Base-by-base conservation (phyloP, 2,113 vertebrate genomes). In the Clarias batrachus region DNA sequence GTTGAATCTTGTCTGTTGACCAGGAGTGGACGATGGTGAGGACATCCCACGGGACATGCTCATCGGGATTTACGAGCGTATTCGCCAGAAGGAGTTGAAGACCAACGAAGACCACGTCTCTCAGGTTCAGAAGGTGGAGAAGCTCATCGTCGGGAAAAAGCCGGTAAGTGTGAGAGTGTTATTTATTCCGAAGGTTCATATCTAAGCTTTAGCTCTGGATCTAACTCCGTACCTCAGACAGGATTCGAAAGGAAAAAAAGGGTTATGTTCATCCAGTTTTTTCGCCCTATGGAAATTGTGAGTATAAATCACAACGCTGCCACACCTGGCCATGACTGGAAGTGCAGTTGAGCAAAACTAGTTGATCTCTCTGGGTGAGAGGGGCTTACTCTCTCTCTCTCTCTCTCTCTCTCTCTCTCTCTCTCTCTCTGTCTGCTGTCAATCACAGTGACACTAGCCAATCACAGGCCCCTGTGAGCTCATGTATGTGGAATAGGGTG, bases 81-180 rank as follows among this genome's bases (percentile, higher is more conserved):
- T 99, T 92, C 97, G 96, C n/a, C 97, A 98, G 90, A 95, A 97
- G 37, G 98, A 99, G 90, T 96, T 99, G 71, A 99, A 98, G 90
- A 99, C 98, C 23, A 99, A 97, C 0, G 98, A 99, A 89, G 98
- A 99, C 93, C 98, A 99, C 0, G 97, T 99, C 63, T 98, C 98
- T 1, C 98, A 99, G 89, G 98, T 99, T 89, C 97, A 99, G 94
- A 99, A 99, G 93, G 98, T 99, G 82, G 98, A 99, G 92, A 98
- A 99, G 88, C 97, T 99, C 91, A 99, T 99, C 3, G 97, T 99
- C 78, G 97, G 98, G 52, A 99, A 99, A 94, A 99, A 99, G 92
- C 97, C 97, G 17, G 98, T 99, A 93, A 90, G 98, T 95, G 48
- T 10, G 41, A 48, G 2, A 37, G 21, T 48, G 17, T 41, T 23